Conservation (phyloP, 1,140 invertebrate species). For the Chironomus striatipennis region DNA sequence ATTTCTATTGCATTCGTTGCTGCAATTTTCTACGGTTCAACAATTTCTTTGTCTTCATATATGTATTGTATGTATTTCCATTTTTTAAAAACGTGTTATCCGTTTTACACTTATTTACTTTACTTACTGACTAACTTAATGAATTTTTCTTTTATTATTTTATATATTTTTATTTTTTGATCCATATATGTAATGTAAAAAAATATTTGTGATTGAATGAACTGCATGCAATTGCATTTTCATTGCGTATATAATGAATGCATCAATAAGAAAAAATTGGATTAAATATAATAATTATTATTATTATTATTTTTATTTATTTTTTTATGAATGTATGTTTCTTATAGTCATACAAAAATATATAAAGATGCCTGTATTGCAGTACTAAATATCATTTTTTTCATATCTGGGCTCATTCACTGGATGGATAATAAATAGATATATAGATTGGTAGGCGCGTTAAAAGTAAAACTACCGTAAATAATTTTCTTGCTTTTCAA, state of each 20-base stretch:
- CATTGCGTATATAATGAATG: slow-evolving; percentile 5
- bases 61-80: no score
- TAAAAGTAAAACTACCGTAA: no score
- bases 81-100: background rate
- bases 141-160: background rate
- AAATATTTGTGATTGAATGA: slow-evolving; percentile 18
- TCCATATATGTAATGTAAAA: background rate
- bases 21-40: slow-evolving; percentile 8
- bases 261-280: background rate
- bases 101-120: background rate
- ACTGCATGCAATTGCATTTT: slow-evolving; percentile 21
- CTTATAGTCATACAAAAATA: background rate
- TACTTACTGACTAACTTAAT: background rate
- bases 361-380: no score
- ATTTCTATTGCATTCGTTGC: slow-evolving; percentile 17
- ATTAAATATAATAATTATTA: no score
- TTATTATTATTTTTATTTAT: no score
- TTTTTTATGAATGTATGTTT: background rate
- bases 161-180: background rate
- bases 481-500: no score
- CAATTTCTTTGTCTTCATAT: background rate
- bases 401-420: no score
- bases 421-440: no score
- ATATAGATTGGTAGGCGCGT: no score
- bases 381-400: no score